Evolutionary conservation across 2,888 invertebrate species (phyloP), one percentile per base, ranked within the genome.

Genomic region (Lasioglossum malachurum): DNA sequence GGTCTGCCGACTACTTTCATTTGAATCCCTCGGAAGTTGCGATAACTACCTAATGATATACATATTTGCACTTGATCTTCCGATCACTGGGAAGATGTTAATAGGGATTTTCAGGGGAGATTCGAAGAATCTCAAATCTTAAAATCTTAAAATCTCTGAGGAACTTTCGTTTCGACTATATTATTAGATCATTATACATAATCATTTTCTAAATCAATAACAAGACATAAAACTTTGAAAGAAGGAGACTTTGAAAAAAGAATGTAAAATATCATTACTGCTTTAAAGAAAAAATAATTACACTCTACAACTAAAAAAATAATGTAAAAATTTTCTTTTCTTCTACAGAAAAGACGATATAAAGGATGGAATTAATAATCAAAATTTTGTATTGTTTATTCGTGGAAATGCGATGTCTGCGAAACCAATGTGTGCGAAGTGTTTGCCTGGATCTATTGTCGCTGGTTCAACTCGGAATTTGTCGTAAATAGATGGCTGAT

Each of bases 1-100:
- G 82, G 82, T 74, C 81, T 67, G 72, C 44, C 72, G 46, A 23
- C 35, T 31, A 64, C 67, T 84, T 89, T 89, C 77, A 77, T 71
- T 41, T 35, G 41, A 84, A 78, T 84, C 80, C 44, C 60, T 38
- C 73, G 23, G 23, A 44, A 81, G 14, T 78, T 41, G 19, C 46
- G 57, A 57, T 72, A 60, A 72, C n/a, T 27, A 23, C 38, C 35
- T 75, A 60, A 78, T 23, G 19, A 53, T 53, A 19, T 2, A 53
- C 7, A 23, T 19, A 44, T 44, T 44, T 44, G 44, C 14, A 14
- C 44, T 44, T 44, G 44, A 44, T 14, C 12, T 44, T 44, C 44
- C 44, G 14, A 44, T 44, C 44, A 44, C 44, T 14, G 12, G 14
- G 14, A 44, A 44, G 44, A 44, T 12, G 44, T 44, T 44, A 4